Evolutionary conservation across 2,113 vertebrate species (phyloP), one percentile per base, ranked within the genome.

Genomic region (Toxotes jaculatrix): DNA sequence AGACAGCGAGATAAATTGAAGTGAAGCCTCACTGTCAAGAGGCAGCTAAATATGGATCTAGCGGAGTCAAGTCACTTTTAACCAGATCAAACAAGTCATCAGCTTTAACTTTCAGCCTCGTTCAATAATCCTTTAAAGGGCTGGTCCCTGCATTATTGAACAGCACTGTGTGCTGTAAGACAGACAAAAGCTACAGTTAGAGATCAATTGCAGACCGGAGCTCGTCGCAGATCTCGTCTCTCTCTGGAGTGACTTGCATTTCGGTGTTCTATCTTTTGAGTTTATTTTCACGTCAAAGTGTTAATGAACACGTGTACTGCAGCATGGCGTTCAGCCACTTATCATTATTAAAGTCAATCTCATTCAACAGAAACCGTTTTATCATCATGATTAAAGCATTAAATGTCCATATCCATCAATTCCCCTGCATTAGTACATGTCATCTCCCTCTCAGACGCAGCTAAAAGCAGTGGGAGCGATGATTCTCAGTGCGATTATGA

Each of bases 41-140:
- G n/a, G 65, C 42, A 11, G 69, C 69, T 82, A 55, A 84, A 89
- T 86, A 85, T 82, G 78, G 78, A 88, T 66, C 57, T 0, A 34
- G 77, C 65, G 40, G 55, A 81, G 73, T 51, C 21, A 12, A 81
- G 68, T 87, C 77, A 72, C 77, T 88, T 72, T 77, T n/a, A 79
- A 74, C 56, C 77, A 65, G 77, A 89, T 86, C 79, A 85, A 84
- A 88, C 80, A 85, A 79, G 86, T 80, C 77, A 64, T 87, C 80
- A 74, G 74, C 74, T 79, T 65, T 34, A 76, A 81, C 82, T 65
- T 76, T 49, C 31, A 62, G 75, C 21, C 57, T 11, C 13, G 51
- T 79, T 83, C 70, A 31, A 79, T 74, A 69, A 89, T 60, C 65
- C 59, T 80, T 84, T 68, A 82, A 62, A 87, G 42, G 70, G 32